Evolutionary conservation across 2,888 invertebrate genomes (phyloP), one percentile per base, ranked within the genome.

Genomic region (Aporophyla lueneburgensis): DNA sequence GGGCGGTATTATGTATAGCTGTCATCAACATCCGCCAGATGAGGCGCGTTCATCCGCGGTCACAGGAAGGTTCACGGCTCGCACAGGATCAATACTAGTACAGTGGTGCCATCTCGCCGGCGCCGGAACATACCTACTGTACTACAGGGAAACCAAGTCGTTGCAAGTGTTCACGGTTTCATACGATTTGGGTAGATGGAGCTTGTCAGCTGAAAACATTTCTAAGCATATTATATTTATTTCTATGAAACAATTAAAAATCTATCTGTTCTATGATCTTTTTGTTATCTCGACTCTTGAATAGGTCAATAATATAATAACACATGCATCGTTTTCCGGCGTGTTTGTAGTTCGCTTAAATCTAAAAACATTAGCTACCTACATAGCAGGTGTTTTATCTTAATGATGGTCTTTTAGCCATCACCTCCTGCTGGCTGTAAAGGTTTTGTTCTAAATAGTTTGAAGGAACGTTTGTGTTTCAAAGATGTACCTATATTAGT

Each of bases 81-180:
- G 76, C 43, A 16, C 65, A 56, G 54, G 75, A 86, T 86, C 88
- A 71, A 87, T 88, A 81, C 78, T 3, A 14, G 43, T 0, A 21
- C 3, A 63, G 87, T 86, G 81, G 72, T 71, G 88, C 87, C 87
- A 79, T 85, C 88, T 87, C 4, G 43, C 56, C 7, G 67, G 40
- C 77, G 21, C 16, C 33, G 49, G 27, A 6, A 65, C 24, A 14
- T 4, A 12, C n/a, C n/a, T n/a, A n/a, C 54, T 46, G 12, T 27
- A 27, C 43, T 61, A 61, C 63, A 21, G 40, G 14, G 43, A 46
- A 5, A 43, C 7, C 40, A 21, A 61, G 9, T 0, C 53, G 71
- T 16, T 62, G 24, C 58, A 27, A 51, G 19, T 40, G 58, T 21
- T 53, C 49, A 65, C 33, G 58, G 65, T 84, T 61, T 74, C 56